Evolutionary conservation across 2,888 invertebrate genomes (phyloP), one percentile per base, ranked within the genome.

Genomic region (Papilio elwesi): DNA sequence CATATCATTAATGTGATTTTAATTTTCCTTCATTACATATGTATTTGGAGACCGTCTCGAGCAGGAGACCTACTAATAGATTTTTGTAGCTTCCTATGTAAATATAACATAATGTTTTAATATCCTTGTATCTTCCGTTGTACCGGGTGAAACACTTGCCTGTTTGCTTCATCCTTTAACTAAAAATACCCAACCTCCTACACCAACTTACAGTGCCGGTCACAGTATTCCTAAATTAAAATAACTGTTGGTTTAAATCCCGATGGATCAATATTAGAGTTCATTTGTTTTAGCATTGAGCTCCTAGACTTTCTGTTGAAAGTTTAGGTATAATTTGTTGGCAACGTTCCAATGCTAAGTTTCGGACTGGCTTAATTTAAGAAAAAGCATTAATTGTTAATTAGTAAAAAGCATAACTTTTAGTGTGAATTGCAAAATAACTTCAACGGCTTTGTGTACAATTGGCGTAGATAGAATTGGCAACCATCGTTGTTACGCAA

Each of bases 381-480:
- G 59, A n/a, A 9, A 59, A 59, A 59, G 36, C 59, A n/a, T 59
- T 59, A 59, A 59, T 59, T 59, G 59, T 59, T 57, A 57, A 57
- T 57, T 59, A 26, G 26, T 26, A 2, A 26, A 26, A 26, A 26
- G 1, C 4, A 59, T 59, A n/a, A 59, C 59, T 59, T 59, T 53
- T 55, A 55, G n/a, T 26, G 13, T 6, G 16, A 59, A n/a, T n/a
- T 38, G 38, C 12, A 59, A 36, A 57, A 13, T 36, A 5, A n/a
- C 38, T 43, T 43, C 43, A 9, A 59, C 13, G 13, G n/a, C 2
- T 9, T 1, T 38, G 5, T 36, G 51, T 51, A 13, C 10, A n/a
- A 6, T 11, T 36, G 57, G 36, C 13, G 57, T 59, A 3, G 38
- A n/a, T 38, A 59, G 38, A 38, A 38, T 13, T 38, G 38, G 9